Conservation (phyloP, 2,113 vertebrate species). For the Chlamydotis undulata region DNA sequence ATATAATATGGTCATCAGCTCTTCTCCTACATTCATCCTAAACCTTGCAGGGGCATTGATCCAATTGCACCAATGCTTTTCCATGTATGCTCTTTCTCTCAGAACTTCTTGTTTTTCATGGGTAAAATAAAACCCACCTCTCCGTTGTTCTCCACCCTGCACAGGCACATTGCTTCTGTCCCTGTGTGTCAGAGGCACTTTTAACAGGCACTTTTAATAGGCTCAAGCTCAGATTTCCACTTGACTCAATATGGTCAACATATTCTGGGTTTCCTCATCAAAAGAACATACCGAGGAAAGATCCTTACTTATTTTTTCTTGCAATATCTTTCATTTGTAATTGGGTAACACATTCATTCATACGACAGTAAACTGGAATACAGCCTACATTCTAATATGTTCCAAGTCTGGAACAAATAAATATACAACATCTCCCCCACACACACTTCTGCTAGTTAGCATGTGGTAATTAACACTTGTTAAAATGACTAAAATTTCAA, state of each 20-base stretch:
- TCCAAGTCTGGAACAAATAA: conserved; percentile 56
- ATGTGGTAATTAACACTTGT: conserved; percentile 45
- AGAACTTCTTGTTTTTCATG: fast-evolving
- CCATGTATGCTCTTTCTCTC: not conserved
- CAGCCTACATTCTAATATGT: conserved; percentile 57
- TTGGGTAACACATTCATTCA: conserved; percentile 48
- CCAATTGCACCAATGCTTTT: not conserved
- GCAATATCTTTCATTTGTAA: not conserved
- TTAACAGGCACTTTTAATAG: not conserved
- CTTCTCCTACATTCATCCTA: not conserved
- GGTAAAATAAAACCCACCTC: not conserved
- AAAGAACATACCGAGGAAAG: not conserved
- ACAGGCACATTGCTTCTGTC: not conserved
- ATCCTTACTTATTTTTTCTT: conserved; percentile 19
- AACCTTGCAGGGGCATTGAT: not conserved
- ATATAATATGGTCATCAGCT: not conserved
- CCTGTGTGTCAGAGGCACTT: not conserved
- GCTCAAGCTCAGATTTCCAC: not conserved
- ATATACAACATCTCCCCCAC: not conserved
- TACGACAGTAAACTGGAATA: conserved; percentile 18
- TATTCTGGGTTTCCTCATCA: not conserved
- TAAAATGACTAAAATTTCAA: conserved; percentile 55
- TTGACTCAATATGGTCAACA: not conserved
- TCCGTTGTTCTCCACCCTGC: not conserved
- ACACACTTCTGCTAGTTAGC: conserved; percentile 41